Percentiles rank a stretch among this genome's conserved stretches.
These are phyloP conservation scores for Isichthys henryi DNA, from an alignment of 2,113 vertebrate species.

Conservation along the genomic window DNA sequence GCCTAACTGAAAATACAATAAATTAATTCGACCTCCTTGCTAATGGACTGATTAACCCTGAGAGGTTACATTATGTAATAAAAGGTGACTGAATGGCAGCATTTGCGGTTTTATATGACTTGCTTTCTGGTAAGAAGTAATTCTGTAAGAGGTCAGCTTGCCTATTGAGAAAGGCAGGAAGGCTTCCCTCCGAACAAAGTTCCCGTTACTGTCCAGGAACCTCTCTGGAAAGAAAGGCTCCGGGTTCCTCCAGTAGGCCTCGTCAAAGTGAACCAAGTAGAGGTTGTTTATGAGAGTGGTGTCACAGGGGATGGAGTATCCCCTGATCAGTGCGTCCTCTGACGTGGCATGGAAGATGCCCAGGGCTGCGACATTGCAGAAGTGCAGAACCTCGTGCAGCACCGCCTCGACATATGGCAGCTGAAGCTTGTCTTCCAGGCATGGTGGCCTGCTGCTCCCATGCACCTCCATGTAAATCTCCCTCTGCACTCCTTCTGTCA, in stretches of 20 bases:
- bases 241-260: conserved; percentile 88
- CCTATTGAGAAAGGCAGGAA: conserved; percentile 91
- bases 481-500: conserved; percentile 81
- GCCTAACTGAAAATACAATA: background rate
- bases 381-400: conserved; percentile 84
- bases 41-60: background rate
- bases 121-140: background rate
- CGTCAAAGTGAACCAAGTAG: conserved; percentile 55
- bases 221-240: conserved; percentile 85
- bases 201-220: conserved; percentile 80
- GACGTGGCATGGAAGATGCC: conserved; percentile 93
- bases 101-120: background rate
- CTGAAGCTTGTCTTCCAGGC: conserved; percentile 72
- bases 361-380: conserved; percentile 87
- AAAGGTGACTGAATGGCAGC: background rate
- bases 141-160: conserved; percentile 46
- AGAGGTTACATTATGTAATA: background rate
- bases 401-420: conserved; percentile 94
- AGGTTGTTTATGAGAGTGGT: conserved; percentile 95
- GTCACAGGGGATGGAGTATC: conserved; percentile 82
- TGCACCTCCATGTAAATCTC: conserved; percentile 80
- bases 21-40: background rate
- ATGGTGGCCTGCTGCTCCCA: conserved; percentile 62
- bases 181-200: conserved; percentile 73
- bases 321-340: conserved; percentile 63